Evolutionary conservation across 2,113 vertebrate genomes (phyloP).

Genomic region (Sapajus apella): DNA sequence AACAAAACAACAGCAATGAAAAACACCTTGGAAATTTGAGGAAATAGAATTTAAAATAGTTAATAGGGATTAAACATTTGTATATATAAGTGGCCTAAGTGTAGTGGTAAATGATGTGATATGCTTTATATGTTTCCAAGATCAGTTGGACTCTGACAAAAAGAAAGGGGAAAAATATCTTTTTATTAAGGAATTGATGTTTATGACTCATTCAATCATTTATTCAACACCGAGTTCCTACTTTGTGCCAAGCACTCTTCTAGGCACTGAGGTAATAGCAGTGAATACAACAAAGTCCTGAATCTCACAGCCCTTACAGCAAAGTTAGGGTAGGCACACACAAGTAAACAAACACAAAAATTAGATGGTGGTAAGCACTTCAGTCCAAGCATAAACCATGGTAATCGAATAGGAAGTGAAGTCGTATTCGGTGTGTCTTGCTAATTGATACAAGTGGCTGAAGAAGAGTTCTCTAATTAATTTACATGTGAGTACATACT

Average conservation of each 20-base stretch:
- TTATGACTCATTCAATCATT: background rate
- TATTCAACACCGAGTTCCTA: background rate
- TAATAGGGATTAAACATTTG: background rate
- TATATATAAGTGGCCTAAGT: background rate
- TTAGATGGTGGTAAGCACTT: background rate
- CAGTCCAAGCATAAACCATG: background rate
- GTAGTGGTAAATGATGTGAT: background rate
- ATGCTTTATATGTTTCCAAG: background rate
- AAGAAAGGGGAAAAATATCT: background rate
- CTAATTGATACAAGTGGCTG: background rate
- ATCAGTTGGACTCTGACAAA: background rate
- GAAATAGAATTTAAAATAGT: background rate
- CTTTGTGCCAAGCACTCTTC: background rate
- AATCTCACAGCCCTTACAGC: background rate
- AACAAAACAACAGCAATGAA: too few relatives aligned
- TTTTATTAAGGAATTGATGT: background rate
- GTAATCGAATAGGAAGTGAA: background rate
- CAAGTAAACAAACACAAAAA: background rate
- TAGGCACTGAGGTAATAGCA: background rate
- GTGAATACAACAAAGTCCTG: background rate
- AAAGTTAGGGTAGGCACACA: background rate
- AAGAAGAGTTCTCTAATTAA: background rate
- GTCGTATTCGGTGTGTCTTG: rapidly evolving
- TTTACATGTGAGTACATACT: background rate
- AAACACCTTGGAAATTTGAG: background rate